A percentile compares a stretch with the other conserved stretches of the same genome.
phyloP scores from a whole-genome alignment of 2,888 invertebrate genomes.

The Leptarthrus brevirostris region DNA sequence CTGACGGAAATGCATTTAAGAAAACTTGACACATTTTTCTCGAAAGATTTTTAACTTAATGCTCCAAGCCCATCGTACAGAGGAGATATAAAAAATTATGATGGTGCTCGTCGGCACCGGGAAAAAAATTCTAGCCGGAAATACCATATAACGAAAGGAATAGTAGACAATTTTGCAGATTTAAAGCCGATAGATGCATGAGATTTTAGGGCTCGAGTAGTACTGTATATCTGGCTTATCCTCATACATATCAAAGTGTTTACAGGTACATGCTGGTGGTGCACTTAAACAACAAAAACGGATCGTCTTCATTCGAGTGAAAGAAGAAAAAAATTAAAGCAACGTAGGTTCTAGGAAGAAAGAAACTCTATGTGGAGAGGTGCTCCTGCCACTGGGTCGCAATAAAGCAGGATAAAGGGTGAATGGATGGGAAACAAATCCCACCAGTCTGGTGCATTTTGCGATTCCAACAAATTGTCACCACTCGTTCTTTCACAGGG shows the following conservation, averaged over 20 bases:
- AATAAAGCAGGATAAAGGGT: conserved; percentile 39
- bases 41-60: neutral
- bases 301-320: neutral
- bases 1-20: conserved; percentile 4
- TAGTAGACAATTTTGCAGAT: neutral
- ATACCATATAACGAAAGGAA: neutral
- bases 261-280: conserved; percentile 12
- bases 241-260: neutral
- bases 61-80: neutral
- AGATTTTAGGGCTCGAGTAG: conserved; percentile 5
- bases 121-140: neutral
- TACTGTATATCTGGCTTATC: conserved; percentile 9
- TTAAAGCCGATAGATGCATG: conserved; percentile 37
- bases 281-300: conserved; percentile 24
- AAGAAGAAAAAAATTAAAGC: conserved; percentile 18
- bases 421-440: conserved; percentile 38
- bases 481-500: conserved; percentile 43
- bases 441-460: conserved; percentile 42
- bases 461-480: conserved; percentile 48
- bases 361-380: conserved; percentile 37
- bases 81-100: conserved; percentile 33
- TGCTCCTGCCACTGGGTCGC: conserved; percentile 27
- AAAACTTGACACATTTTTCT: conserved; percentile 14
- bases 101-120: neutral
- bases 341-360: conserved; percentile 14